Base-by-base conservation (phyloP, 2,888 invertebrate genomes). In the Hyalella azteca region DNA sequence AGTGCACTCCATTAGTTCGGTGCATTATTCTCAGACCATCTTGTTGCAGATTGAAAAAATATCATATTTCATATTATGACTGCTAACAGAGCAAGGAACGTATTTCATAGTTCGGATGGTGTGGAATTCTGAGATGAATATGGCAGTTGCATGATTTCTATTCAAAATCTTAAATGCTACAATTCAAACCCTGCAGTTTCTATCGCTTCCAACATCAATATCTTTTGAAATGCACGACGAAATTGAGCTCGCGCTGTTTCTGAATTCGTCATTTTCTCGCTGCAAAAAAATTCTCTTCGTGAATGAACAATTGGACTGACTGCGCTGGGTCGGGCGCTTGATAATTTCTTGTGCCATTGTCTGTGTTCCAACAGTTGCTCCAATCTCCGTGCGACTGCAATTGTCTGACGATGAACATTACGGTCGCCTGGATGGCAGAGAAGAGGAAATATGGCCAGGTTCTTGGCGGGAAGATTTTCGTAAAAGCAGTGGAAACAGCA, bases 301-400 rank as follows among this genome's bases (percentile, higher is more conserved):
- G 36, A 36, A 36, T 36, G 36, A 66, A 66, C 66, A 22, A 13
- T 66, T 66, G 66, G 66, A 66, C 22, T 66, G 66, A 66, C 66
- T 32, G 66, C 36, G 66, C 66, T 36, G 66, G 66, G n/a, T 22
- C 54, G 54, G 66, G 66, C 39, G 66, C 66, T 66, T 66, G 36
- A 66, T 66, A 66, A 66, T 66, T 66, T 66, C 66, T 66, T 32
- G 36, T 66, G 66, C 66, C 36, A 66, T 66, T 66, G 66, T 66
- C 66, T 66, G 66, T 36, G 66, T 66, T 13, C 66, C 4, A n/a
- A 36, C 66, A 66, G 66, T 66, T 36, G 66, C 66, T 66, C 66
- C 66, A 66, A 66, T 66, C 66, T 66, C 66, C 66, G 66, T 66
- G 66, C 32, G 66, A 19, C 66, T 66, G 66, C 66, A 36, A 66